Evolutionary conservation across 2,113 vertebrate species (phyloP).

Genomic region (Accipiter virgatus): DNA sequence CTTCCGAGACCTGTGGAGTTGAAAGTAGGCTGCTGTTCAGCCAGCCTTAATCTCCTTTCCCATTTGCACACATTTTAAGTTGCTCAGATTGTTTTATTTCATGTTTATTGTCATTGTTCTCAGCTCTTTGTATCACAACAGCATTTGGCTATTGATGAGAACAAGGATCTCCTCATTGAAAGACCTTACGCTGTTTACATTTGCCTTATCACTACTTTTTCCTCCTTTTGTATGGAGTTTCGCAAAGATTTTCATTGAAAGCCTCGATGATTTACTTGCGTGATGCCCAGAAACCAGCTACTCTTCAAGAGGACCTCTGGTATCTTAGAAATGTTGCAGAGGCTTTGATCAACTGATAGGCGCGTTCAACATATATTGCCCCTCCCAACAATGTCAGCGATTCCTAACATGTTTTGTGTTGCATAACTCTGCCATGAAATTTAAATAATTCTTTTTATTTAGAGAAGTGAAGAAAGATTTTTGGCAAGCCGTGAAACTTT

Average conservation of each 20-base stretch:
- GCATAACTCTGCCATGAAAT: not conserved
- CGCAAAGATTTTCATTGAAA: not conserved
- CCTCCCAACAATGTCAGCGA: not conserved
- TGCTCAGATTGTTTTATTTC: not conserved
- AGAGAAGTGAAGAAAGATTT: not conserved
- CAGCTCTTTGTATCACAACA: not conserved
- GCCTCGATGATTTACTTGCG: not conserved
- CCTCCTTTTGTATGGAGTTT: not conserved
- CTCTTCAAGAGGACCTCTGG: not conserved
- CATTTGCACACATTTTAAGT: accelerated
- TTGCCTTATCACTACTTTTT: not conserved
- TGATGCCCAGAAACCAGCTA: not conserved
- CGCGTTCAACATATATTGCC: not conserved
- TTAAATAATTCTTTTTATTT: not conserved
- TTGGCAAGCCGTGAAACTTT: not conserved
- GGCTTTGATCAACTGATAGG: slow-evolving; percentile 9
- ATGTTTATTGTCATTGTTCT: not conserved
- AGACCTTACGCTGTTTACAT: not conserved
- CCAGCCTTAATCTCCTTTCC: not conserved
- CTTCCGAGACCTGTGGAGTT: not conserved
- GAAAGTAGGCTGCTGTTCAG: not conserved
- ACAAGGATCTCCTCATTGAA: not conserved
- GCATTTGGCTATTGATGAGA: not conserved
- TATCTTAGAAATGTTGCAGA: slow-evolving; percentile 1
- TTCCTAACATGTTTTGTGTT: not conserved